A percentile compares a stretch with the other conserved stretches of the same genome.
Conservation (phyloP, 2,888 invertebrate genomes). For the Xylota sylvarum region DNA sequence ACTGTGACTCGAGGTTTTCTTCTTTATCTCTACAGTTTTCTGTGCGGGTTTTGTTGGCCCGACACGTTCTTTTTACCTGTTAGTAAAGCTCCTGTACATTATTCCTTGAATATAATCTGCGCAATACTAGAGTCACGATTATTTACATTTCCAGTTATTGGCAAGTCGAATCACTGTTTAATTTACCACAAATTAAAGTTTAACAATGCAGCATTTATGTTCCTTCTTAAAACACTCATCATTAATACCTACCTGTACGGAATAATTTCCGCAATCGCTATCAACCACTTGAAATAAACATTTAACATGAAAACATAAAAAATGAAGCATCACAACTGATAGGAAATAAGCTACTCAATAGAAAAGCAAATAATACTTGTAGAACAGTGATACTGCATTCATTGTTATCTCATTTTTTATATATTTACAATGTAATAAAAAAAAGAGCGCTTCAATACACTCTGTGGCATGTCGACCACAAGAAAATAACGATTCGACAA, state of each 20-base stretch:
- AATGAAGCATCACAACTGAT: not conserved
- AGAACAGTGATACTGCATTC: conserved; percentile 24
- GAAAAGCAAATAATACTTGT: conserved; percentile 18
- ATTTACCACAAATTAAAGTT: too few species aligned
- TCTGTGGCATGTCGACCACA: not conserved
- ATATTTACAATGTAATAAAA: not conserved
- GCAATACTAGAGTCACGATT: too few species aligned
- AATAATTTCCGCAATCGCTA: not conserved
- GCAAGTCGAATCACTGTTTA: too few species aligned
- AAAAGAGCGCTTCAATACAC: not conserved
- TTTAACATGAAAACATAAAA: too few species aligned
- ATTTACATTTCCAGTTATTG: too few species aligned
- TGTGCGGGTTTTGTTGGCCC: too few species aligned
- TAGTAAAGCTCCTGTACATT: too few species aligned
- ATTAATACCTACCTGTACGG: not conserved
- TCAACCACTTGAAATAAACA: not conserved
- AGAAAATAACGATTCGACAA: not conserved
- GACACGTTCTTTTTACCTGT: too few species aligned
- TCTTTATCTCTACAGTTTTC: too few species aligned
- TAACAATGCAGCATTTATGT: too few species aligned
- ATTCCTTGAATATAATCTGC: too few species aligned
- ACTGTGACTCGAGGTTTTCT: too few species aligned
- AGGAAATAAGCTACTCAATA: conserved; percentile 45
- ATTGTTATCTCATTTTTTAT: conserved; percentile 49
- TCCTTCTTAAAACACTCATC: not conserved